Evolutionary conservation across 2,888 invertebrate genomes (phyloP), one percentile per base, ranked within the genome.

Genomic region (Leucozona laternaria): DNA sequence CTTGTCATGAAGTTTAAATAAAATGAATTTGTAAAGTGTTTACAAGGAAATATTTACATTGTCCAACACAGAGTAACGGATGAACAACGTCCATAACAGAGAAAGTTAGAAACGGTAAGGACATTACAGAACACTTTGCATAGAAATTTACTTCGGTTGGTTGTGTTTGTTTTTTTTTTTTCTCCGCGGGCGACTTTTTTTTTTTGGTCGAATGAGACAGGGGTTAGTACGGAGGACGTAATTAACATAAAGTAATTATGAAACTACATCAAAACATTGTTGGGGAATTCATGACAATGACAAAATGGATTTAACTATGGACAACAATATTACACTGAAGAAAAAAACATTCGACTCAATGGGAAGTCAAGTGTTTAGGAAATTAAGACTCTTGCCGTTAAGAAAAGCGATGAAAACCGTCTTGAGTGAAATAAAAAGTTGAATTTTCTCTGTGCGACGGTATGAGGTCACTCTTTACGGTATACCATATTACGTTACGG

Each of bases 231-330:
- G 31, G 55, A 48, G 20, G 57, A n/a, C 53, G 53, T 79, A 84
- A 85, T 85, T 85, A 81, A 71, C 85, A 78, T 85, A 85, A 85
- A 85, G 81, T 80, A 85, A 85, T 85, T 85, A 85, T 72, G 77
- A 77, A 68, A 70, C 66, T 72, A 68, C 81, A 81, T 72, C 66
- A 66, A 57, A 77, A 72, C n/a, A 53, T 5, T 34, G 50, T 22
- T 50, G 8, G 64, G 8, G 25, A 28, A 11, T 28, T 17, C 22
- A 0, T 17, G 64, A 64, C 17, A 43, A 28, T 64, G 45, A 20
- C 10, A 11, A 31, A 43, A 43, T 22, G n/a, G 40, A 40, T 60
- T 40, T 22, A 11, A 37, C 13, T 45, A 17, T 17, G 13, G 4
- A 11, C 13, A 57, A 34, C 5, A 57, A 10, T 11, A n/a, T 4